Evolutionary conservation across 2,113 vertebrate genomes (phyloP), one percentile per base, ranked within the genome.

Genomic region (Neogobius melanostomus): DNA sequence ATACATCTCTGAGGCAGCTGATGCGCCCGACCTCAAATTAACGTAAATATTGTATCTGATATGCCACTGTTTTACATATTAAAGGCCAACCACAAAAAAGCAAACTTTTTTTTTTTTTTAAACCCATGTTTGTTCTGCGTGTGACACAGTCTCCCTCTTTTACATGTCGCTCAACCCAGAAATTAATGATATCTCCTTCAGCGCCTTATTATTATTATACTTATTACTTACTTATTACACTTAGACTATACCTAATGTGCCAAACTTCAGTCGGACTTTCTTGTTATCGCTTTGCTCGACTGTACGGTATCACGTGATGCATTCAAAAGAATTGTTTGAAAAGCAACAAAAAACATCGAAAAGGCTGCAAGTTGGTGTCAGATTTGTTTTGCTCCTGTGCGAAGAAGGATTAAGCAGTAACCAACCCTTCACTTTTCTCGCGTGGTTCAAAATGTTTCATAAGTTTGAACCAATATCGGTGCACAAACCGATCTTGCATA

Each of bases 41-140:
- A 85, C 47, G 71, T 80, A 87, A 89, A 91, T 89, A 89, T 88
- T 86, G 79, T 83, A 87, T 84, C 83, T 90, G 83, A 90, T 73
- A 78, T 6, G 57, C 62, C 76, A 15, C 15, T 60, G 15, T 59
- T 66, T 63, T 62, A 81, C 71, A 81, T 68, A 71, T 81, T 73
- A 79, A 81, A 74, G 54, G 73, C 72, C 42, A 75, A 51, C 54
- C 53, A 36, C 43, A 53, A 42, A 43, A 67, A 51, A 45, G 51
- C 9, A 7, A n/a, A 50, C 36, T 42, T 36, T 36, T 7, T 53
- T 50, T 53, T 50, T 7, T 53, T 66, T 49, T 51, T 17, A 15
- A 7, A 5, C 6, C 54, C 28, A 3, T 64, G 60, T 64, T 79
- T 84, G 60, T 52, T 49, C 51, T 72, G 78, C 73, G 72, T 78